A percentile compares a stretch with the other conserved stretches of the same genome.
These are phyloP conservation scores for Punctoribates punctum DNA, from an alignment of 2,888 invertebrate genomes.

Conservation along the genomic window DNA sequence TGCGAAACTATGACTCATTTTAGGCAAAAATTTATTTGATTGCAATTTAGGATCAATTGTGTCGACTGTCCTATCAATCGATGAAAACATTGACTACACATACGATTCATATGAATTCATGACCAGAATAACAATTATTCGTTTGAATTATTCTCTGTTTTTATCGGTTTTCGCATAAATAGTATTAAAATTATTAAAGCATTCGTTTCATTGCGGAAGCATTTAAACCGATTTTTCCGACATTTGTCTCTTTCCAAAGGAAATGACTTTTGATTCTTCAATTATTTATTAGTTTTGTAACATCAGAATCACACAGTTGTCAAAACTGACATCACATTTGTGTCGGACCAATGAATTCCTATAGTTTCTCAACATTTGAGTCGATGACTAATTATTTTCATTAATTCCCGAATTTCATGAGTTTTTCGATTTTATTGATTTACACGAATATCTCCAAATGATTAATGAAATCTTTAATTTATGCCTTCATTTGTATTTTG, in stretches of 20 bases:
- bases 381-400: slow-evolving; percentile 17
- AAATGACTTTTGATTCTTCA: slow-evolving; percentile 28
- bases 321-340: slow-evolving; percentile 5
- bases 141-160: not conserved
- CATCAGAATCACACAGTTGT: not conserved
- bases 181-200: not conserved
- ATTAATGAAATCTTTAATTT: no score
- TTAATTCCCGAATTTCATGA: not conserved
- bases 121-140: not conserved
- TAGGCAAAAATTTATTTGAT: not conserved
- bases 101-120: not conserved
- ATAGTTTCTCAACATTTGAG: not conserved
- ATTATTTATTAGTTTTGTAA: slow-evolving; percentile 6
- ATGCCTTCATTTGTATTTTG: no score
- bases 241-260: slow-evolving; percentile 16
- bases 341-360: not conserved
- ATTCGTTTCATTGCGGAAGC: slow-evolving; percentile 1
- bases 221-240: not conserved
- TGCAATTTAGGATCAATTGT: not conserved
- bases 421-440: not conserved
- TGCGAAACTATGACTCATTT: no score
- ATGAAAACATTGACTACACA: not conserved
- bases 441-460: no score
- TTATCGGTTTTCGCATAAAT: not conserved
- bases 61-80: not conserved